Evolutionary conservation across 1,140 invertebrate species (phyloP).

Genomic region (Chironomus tepperi): DNA sequence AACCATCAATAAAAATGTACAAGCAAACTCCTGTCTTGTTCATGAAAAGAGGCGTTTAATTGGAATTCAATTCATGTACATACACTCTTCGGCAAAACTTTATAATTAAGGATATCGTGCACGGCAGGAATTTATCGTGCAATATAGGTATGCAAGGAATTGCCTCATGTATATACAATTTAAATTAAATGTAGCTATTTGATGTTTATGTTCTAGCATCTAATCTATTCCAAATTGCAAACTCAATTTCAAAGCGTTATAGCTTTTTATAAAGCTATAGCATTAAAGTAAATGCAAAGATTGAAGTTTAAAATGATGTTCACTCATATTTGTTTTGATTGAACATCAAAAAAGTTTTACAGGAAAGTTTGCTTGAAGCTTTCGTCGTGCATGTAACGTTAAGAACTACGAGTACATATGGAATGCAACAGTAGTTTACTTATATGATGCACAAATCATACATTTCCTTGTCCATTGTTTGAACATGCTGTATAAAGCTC

Average conservation of each 20-base stretch:
- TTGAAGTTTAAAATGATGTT: constrained; percentile 14
- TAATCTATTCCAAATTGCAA: neutral
- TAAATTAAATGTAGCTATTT: neutral
- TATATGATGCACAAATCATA: too few species aligned
- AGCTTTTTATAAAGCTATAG: neutral
- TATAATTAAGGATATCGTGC: neutral
- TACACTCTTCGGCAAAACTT: neutral
- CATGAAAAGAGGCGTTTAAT: constrained; percentile 11
- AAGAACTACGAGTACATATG: too few species aligned
- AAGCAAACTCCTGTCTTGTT: too few species aligned
- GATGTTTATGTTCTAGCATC: neutral
- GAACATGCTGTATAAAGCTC: too few species aligned
- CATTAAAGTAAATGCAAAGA: neutral
- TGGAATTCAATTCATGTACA: constrained; percentile 16
- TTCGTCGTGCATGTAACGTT: neutral
- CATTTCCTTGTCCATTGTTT: too few species aligned
- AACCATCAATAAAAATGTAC: too few species aligned
- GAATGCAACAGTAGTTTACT: too few species aligned
- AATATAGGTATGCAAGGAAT: neutral
- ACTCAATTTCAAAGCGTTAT: neutral
- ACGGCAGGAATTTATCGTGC: neutral
- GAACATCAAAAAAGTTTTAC: neutral
- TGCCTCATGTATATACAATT: neutral
- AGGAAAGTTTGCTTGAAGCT: too few species aligned
- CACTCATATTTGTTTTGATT: constrained; percentile 7